Percentiles rank a stretch among this genome's conserved stretches.
phyloP scores from a whole-genome alignment of 2,113 vertebrate genomes.

The Vidua chalybeata region DNA sequence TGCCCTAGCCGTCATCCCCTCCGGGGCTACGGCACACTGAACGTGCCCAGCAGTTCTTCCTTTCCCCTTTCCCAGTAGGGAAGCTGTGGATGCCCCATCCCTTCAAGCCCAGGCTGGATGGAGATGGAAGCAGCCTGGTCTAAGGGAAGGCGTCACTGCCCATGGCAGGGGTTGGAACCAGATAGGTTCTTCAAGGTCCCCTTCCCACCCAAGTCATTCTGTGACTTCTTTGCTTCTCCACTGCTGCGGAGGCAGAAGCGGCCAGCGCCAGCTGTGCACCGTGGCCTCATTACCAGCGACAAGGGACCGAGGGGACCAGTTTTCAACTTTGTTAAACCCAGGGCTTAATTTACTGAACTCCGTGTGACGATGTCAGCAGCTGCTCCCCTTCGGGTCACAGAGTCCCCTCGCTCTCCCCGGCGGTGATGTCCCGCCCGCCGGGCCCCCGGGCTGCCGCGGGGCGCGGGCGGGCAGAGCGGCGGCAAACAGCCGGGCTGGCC shows the following conservation, averaged over 20 bases:
- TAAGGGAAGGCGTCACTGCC: neutral
- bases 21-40: rapidly evolving
- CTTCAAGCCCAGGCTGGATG: neutral
- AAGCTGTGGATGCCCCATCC: neutral
- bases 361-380: neutral
- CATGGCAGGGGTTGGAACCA: no score
- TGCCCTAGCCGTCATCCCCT: rapidly evolving
- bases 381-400: no score
- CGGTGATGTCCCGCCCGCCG: neutral
- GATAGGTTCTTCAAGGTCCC: neutral
- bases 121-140: neutral
- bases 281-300: rapidly evolving
- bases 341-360: no score
- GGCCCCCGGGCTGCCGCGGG: rapidly evolving
- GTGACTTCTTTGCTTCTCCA: no score
- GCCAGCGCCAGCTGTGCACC: neutral
- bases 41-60: rapidly evolving
- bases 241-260: rapidly evolving
- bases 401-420: no score
- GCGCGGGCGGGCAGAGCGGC: neutral
- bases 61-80: neutral
- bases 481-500: rapidly evolving
- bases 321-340: rapidly evolving
- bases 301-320: rapidly evolving
- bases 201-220: neutral